phyloP scores from a whole-genome alignment of 2,113 vertebrate genomes.

The Cichladusa arquata region DNA sequence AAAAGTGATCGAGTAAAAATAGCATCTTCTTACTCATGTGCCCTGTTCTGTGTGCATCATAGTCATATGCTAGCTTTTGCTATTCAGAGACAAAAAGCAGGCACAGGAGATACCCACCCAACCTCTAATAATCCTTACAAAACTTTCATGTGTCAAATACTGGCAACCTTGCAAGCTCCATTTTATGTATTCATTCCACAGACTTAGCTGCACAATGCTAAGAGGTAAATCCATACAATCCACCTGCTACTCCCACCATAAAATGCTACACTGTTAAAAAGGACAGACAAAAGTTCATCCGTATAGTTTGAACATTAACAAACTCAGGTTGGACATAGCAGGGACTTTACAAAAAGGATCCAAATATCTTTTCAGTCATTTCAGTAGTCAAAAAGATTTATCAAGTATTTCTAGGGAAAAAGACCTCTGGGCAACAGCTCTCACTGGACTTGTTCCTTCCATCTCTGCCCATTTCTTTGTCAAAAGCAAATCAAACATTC shows the following conservation, averaged over 20 bases:
- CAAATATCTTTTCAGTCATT: background rate
- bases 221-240: background rate
- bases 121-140: background rate
- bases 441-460: background rate
- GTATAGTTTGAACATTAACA: background rate
- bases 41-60: slow-evolving; percentile 30
- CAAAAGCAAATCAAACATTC: background rate
- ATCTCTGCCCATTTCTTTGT: background rate
- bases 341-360: background rate
- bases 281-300: background rate
- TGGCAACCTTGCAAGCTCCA: background rate
- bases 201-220: background rate
- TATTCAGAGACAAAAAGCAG: slow-evolving; percentile 46
- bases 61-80: slow-evolving; percentile 43
- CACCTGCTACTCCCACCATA: background rate
- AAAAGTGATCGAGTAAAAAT: slow-evolving; percentile 30
- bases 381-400: background rate
- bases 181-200: background rate
- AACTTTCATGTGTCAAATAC: background rate
- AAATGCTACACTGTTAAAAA: background rate
- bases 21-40: slow-evolving; percentile 57
- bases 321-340: background rate
- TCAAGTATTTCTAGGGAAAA: background rate
- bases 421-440: background rate
- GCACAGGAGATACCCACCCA: background rate